A percentile compares a stretch with the other conserved stretches of the same genome.
phyloP scores from a whole-genome alignment of 35 echinoderm and acorn worm genomes.

The Diadema setosum region DNA sequence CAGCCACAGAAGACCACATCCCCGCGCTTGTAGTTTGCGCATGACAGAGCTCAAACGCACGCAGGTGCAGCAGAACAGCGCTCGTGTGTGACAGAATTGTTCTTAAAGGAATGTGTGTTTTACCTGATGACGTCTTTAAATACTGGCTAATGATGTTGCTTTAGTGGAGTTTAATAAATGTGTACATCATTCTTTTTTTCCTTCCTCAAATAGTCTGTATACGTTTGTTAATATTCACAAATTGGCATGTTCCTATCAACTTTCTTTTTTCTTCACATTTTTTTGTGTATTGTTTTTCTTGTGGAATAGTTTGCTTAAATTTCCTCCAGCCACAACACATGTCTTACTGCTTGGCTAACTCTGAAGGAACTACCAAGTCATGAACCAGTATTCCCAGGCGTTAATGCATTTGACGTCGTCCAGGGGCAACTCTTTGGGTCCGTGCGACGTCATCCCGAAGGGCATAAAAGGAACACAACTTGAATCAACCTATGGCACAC shows the following conservation, averaged over 20 bases:
- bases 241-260: neutral
- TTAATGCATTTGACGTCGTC: neutral
- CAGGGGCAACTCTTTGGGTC: neutral
- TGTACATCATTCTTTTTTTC: neutral
- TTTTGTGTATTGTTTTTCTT: neutral
- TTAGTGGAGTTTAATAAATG: neutral
- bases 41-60: neutral
- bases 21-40: neutral
- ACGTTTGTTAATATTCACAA: no score
- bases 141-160: conserved; percentile 9
- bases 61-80: neutral
- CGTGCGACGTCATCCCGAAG: neutral
- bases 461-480: conserved; percentile 24
- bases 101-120: neutral
- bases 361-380: conserved; percentile 28
- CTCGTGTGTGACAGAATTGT: conserved; percentile 16
- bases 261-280: neutral
- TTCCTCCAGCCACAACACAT: conserved; percentile 21
- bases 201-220: no score
- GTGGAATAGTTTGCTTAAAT: neutral
- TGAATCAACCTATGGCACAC: conserved; percentile 18
- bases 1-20: neutral
- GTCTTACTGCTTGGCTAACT: conserved; percentile 27
- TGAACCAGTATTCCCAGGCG: conserved; percentile 15
- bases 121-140: conserved; percentile 1